phyloP scores from a whole-genome alignment of 2,888 invertebrate species.

The Scaptomyza polygonia region DNA sequence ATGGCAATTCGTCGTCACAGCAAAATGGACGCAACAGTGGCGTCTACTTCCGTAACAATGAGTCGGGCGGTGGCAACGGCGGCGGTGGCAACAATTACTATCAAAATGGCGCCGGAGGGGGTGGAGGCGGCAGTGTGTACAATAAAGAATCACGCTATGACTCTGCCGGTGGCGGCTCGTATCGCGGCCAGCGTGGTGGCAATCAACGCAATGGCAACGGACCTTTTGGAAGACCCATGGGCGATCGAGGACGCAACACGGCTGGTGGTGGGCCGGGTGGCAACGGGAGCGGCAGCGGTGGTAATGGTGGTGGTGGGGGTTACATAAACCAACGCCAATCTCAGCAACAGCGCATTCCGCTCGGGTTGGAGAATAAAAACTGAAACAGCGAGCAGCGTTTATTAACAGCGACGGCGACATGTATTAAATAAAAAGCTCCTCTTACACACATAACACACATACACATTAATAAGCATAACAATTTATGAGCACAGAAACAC shows the following conservation, averaged over 20 bases:
- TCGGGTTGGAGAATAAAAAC: constrained; percentile 79
- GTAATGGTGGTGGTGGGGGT: constrained; percentile 56
- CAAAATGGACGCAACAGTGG: constrained; percentile 77
- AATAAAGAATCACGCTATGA: constrained; percentile 78
- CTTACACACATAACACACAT: constrained; percentile 28
- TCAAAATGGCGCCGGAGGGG: constrained; percentile 70
- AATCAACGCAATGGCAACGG: constrained; percentile 75
- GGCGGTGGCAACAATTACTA: constrained; percentile 66
- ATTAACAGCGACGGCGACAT: constrained; percentile 39
- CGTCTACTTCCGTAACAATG: constrained; percentile 83
- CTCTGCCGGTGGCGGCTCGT: constrained; percentile 67
- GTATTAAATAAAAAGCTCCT: constrained; percentile 58
- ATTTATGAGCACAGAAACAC: constrained; percentile 28
- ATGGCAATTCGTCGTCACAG: constrained; percentile 75
- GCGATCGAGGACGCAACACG: constrained; percentile 67
- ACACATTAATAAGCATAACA: constrained; percentile 35
- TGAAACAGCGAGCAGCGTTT: constrained; percentile 46
- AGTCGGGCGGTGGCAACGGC: constrained; percentile 66
- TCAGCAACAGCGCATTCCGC: constrained; percentile 68
- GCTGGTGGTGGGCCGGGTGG: constrained; percentile 56
- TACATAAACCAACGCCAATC: constrained; percentile 78
- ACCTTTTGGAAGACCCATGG: constrained; percentile 75
- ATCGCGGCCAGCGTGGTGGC: constrained; percentile 79
- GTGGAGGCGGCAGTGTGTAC: constrained; percentile 65
- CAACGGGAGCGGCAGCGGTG: constrained; percentile 18